phyloP scores from a whole-genome alignment of 92 coral and sea anemone species.

The Porites evermanni region DNA sequence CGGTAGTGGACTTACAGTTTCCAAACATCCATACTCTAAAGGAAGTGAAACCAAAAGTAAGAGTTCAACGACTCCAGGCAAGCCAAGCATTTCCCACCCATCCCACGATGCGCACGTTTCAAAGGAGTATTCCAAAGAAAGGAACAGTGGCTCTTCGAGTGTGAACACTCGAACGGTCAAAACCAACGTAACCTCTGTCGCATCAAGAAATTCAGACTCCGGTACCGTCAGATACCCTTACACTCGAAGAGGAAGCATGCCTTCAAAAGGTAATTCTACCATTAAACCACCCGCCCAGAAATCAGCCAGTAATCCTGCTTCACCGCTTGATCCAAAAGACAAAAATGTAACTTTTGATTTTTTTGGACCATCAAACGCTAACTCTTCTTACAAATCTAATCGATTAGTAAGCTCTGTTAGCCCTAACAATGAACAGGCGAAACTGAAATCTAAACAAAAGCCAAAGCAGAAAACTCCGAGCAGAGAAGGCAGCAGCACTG shows the following conservation, averaged over 20 bases:
- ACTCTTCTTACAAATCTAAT: background rate
- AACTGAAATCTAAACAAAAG: background rate
- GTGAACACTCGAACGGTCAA: background rate
- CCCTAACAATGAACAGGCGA: background rate
- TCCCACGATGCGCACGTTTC: background rate
- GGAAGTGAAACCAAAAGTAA: background rate
- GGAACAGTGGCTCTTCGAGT: constrained; percentile 18
- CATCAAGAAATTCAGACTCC: constrained; percentile 5
- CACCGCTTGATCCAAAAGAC: constrained; percentile 4
- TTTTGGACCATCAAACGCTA: background rate
- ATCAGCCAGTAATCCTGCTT: constrained; percentile 41
- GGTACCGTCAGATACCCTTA: constrained; percentile 28
- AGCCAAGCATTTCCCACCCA: background rate
- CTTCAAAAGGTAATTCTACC: constrained; percentile 16
- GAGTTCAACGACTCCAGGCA: background rate
- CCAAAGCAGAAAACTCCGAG: background rate
- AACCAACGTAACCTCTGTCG: background rate
- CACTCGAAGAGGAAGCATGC: constrained; percentile 33
- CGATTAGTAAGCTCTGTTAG: background rate
- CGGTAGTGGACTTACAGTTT: background rate
- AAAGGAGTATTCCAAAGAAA: background rate
- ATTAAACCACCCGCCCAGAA: constrained; percentile 21
- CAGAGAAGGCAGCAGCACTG: background rate
- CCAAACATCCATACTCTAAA: constrained; percentile 7
- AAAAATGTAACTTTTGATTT: constrained; percentile 6